Base-by-base conservation (phyloP, 2,113 vertebrate genomes). In the Hipposideros armiger region DNA sequence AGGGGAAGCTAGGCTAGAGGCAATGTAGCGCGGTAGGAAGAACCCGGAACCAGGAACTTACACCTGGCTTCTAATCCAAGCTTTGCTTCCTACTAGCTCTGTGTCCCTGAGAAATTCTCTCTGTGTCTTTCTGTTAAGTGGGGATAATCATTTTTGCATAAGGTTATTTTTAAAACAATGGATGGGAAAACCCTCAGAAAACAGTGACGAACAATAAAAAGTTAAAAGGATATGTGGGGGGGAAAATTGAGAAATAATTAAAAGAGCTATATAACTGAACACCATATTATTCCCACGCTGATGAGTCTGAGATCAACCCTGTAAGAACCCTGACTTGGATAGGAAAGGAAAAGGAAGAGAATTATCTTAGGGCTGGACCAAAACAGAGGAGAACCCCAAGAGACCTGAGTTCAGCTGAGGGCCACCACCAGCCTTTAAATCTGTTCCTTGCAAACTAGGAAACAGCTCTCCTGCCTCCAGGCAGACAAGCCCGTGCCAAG, bases 1-100 rank as follows among this genome's bases (percentile, higher is more conserved):
- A n/a, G 40, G 30, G 42, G 24, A 85, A n/a, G 19, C 40, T 24
- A 10, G 45, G 26, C 66, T 91, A 3, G 11, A 74, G 52, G 64
- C 30, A 30, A 0, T 5, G 32, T 45, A 16, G n/a, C 3, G 2
- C 0, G 0, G 13, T n/a, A 7, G 11, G 14, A 32, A 26, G 76
- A 93, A 54, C 42, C 2, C 8, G 11, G 62, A 47, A 42, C 6
- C 32, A 47, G 11, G 13, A 15, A 30, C 15, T 26, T 60, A 11
- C 52, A 14, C 66, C 28, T 4, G 32, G 20, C 19, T 54, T 82
- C 52, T 16, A 54, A 90, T 11, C 11, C 24, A 54, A 15, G 54
- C 42, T 45, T 67, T 67, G 16, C 47, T 20, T 45, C n/a, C 22
- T 54, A 15, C 9, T 15, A 32, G 24, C 36, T 5, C 16, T 13